Evolutionary conservation across 2,113 vertebrate species (phyloP), one percentile per base, ranked within the genome.

Genomic region (Clinocottus analis): DNA sequence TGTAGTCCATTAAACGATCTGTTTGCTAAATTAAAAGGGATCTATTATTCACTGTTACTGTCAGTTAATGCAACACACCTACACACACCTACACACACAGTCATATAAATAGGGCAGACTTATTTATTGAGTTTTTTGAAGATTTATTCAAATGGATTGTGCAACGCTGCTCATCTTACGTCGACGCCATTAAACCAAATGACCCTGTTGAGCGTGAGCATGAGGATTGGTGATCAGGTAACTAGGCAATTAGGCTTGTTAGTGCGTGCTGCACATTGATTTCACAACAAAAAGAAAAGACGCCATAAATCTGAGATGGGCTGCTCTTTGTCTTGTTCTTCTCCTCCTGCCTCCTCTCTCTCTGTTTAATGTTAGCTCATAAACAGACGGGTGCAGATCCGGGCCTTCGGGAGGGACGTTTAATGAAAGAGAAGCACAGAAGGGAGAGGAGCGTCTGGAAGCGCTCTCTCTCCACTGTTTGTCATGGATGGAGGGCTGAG

Each of bases 291-390:
- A 39, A 39, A 41, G 3, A 41, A 69, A 68, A 82, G 10, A 62
- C 19, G 1, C 41, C 60, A 66, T 85, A 16, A 60, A 80, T 85
- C 61, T 65, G 33, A 88, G 75, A 27, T 63, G 65, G 37, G 59
- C 62, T 61, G 35, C 65, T 77, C 72, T 80, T 82, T 79, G 74
- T 75, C 41, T 71, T 62, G 65, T 65, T 16, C 33, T n/a, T 61
- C 53, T 53, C 25, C 47, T 85, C 56, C 25, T 43, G 8, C 31
- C 72, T 83, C 58, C 16, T 55, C 70, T 79, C 68, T 75, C 47
- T 87, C 88, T 89, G 86, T 85, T 87, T 77, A 82, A 87, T 89
- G 77, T 85, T 65, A 25, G 80, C 85, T 85, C 75, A 59, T 76
- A 85, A 87, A 85, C 83, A 90, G 80, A 60, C 65, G 63, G 62